Percentiles rank a stretch among this genome's conserved stretches.
Evolutionary conservation across 1,140 invertebrate species (phyloP).

Genomic region (Atopsyche davidsoni): DNA sequence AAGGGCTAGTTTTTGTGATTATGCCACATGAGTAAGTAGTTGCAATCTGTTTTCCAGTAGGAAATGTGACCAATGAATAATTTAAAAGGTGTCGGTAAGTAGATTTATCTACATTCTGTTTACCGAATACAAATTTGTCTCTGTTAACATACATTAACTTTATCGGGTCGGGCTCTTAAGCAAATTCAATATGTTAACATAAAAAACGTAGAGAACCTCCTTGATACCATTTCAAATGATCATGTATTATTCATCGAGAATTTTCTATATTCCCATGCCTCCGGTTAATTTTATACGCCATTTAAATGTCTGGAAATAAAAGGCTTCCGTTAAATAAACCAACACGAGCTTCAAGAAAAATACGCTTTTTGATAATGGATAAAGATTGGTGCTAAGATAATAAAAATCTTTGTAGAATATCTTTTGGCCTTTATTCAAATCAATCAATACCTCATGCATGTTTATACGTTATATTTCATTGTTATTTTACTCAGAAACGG

Average conservation of each 20-base stretch:
- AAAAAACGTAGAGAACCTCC: conserved; percentile 17
- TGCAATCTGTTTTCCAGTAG: no score
- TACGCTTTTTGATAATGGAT: neutral
- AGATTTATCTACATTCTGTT: conserved; percentile 25
- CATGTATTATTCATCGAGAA: conserved; percentile 18
- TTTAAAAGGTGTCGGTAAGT: conserved; percentile 24
- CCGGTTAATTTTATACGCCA: conserved; percentile 2
- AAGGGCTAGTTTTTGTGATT: no score
- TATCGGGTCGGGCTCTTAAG: conserved; percentile 10
- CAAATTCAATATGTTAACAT: conserved; percentile 25
- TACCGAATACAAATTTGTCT: conserved; percentile 29
- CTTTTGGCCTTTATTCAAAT: conserved; percentile 8
- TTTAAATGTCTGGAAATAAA: neutral
- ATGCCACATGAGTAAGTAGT: no score
- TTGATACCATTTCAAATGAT: conserved; percentile 20
- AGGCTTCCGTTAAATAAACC: conserved; percentile 11
- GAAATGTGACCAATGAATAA: conserved; percentile 26
- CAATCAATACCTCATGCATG: no score
- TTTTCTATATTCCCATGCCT: conserved; percentile 1
- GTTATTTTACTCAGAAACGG: no score
- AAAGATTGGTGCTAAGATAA: neutral
- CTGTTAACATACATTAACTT: conserved; percentile 28
- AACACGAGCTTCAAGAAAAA: no score
- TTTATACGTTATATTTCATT: no score
- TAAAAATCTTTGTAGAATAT: no score